phyloP scores from a whole-genome alignment of 2,888 invertebrate genomes.

The Synanthedon andrenaeformis region DNA sequence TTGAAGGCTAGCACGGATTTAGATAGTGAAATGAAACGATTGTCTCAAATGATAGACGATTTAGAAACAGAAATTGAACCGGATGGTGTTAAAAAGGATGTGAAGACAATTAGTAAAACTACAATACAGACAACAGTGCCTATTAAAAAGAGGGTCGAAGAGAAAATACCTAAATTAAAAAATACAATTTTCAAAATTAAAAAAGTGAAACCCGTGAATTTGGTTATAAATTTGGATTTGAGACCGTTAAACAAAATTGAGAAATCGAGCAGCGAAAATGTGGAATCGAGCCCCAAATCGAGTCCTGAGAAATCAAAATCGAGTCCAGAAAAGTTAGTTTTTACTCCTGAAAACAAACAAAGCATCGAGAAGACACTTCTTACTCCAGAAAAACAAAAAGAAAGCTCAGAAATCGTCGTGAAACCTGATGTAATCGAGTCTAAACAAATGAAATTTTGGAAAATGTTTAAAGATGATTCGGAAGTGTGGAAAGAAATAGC shows the following conservation, averaged over 20 bases:
- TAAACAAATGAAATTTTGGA: constrained; percentile 49
- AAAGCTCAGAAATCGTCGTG: constrained; percentile 26
- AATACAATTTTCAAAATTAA: constrained; percentile 51
- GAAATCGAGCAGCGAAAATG: constrained; percentile 10
- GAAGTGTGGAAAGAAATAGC: constrained; percentile 64
- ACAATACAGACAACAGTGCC: constrained; percentile 16
- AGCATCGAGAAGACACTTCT: constrained; percentile 14
- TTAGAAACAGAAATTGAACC: constrained; percentile 38
- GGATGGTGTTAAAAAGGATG: constrained; percentile 16
- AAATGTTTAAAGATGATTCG: constrained; percentile 56
- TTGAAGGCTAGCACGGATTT: constrained; percentile 44
- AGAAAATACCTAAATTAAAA: constrained; percentile 20
- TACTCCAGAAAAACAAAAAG: constrained; percentile 37
- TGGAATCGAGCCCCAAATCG: constrained; percentile 8
- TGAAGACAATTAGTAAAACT: constrained; percentile 21
- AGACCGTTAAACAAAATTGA: constrained; percentile 3
- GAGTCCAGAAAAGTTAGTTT: not conserved
- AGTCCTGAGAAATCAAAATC: not conserved
- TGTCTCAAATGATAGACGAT: constrained; percentile 56
- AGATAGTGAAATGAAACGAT: constrained; percentile 56
- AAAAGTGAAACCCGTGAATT: constrained; percentile 45
- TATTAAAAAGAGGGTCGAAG: constrained; percentile 10
- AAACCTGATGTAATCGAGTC: constrained; percentile 30
- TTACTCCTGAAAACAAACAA: constrained; percentile 2
- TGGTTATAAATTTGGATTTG: constrained; percentile 30